phyloP scores from a whole-genome alignment of 1,140 invertebrate species.

The Danaus plexippus region DNA sequence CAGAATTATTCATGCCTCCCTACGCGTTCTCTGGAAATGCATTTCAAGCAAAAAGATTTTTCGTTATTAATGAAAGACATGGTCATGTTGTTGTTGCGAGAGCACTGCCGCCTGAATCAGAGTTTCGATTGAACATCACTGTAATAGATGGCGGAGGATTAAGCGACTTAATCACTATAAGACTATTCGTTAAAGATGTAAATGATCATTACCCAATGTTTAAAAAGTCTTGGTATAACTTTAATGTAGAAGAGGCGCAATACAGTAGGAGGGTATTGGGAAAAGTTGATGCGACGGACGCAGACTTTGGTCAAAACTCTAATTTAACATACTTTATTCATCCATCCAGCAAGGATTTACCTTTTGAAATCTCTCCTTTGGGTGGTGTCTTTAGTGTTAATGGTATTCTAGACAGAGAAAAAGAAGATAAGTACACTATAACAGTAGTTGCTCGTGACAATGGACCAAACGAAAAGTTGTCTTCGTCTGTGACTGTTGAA shows the following conservation, averaged over 20 bases:
- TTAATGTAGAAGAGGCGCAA: slow-evolving; percentile 84
- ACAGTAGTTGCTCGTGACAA: slow-evolving; percentile 83
- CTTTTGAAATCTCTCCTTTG: slow-evolving; percentile 81
- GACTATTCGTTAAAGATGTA: slow-evolving; percentile 81
- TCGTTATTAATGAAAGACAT: slow-evolving; percentile 79
- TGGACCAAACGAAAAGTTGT: slow-evolving; percentile 73
- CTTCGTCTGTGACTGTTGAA: slow-evolving; percentile 81
- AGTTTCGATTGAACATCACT: slow-evolving; percentile 83
- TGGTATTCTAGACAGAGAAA: slow-evolving; percentile 86
- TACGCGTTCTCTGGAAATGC: slow-evolving; percentile 53
- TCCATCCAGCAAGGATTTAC: slow-evolving; percentile 74
- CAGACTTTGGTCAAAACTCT: slow-evolving; percentile 82
- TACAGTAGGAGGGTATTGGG: slow-evolving; percentile 81
- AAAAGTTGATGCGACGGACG: slow-evolving; percentile 82
- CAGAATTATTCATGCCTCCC: slow-evolving; percentile 75
- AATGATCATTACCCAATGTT: slow-evolving; percentile 91
- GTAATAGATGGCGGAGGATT: slow-evolving; percentile 84
- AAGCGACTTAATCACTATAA: slow-evolving; percentile 78
- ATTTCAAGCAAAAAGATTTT: slow-evolving; percentile 74
- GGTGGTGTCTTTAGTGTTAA: slow-evolving; percentile 83
- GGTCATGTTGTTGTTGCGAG: slow-evolving; percentile 85
- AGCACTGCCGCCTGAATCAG: slow-evolving; percentile 81
- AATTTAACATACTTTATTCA: slow-evolving; percentile 82
- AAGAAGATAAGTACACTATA: slow-evolving; percentile 79
- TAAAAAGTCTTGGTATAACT: slow-evolving; percentile 85